phyloP scores from a whole-genome alignment of 2,797 vertebrate species.

The Dallia pectoralis region DNA sequence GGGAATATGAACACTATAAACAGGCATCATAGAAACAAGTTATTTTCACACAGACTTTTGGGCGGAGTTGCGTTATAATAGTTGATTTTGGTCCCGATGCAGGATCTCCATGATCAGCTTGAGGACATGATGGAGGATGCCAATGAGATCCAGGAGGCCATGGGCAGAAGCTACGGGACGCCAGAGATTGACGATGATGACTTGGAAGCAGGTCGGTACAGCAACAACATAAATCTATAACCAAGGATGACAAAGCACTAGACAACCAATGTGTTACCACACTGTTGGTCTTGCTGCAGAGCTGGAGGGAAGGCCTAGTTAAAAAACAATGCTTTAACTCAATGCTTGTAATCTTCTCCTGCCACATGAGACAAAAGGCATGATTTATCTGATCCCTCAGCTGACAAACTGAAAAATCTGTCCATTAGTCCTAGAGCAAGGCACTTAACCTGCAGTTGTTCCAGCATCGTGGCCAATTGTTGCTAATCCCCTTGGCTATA shows the following conservation, averaged over 20 bases:
- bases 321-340: not conserved
- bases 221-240: not conserved
- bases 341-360: not conserved
- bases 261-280: not conserved
- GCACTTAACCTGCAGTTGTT: no score
- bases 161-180: conserved; percentile 91
- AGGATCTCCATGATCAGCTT: conserved; percentile 95
- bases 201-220: conserved; percentile 87
- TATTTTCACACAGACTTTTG: not conserved
- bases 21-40: no score
- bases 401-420: no score
- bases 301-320: not conserved
- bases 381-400: no score
- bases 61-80: not conserved
- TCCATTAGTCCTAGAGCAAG: no score
- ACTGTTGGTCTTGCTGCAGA: not conserved
- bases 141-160: conserved; percentile 89
- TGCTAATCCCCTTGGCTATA: no score
- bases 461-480: no score
- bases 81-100: conserved; percentile 15
- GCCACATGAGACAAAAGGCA: not conserved
- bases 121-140: conserved; percentile 99
- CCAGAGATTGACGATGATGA: conserved; percentile 96
- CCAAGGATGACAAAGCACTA: not conserved
- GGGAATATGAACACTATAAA: no score